phyloP scores from a whole-genome alignment of 2,888 invertebrate species.

The Metellina segmentata region DNA sequence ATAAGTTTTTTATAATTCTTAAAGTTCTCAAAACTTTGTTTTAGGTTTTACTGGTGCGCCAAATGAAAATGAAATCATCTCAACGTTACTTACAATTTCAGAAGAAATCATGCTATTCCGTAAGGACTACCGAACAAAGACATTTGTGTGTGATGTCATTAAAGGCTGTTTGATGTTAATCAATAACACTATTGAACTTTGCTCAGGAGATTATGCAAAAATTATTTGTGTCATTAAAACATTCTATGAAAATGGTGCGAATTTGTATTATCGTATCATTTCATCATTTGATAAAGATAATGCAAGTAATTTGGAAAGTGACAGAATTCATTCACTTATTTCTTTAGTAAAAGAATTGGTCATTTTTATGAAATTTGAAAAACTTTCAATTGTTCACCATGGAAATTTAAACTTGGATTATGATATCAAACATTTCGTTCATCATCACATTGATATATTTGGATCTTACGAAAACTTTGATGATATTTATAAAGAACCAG shows the following conservation, averaged over 20 bases:
- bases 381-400: slow-evolving; percentile 6
- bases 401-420: slow-evolving; percentile 1
- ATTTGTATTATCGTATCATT: slow-evolving; percentile 38
- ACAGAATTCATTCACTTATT: slow-evolving; percentile 29
- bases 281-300: slow-evolving; percentile 44
- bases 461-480: slow-evolving; percentile 40
- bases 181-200: slow-evolving; percentile 45
- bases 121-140: neutral
- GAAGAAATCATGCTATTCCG: slow-evolving; percentile 28
- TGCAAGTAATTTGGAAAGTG: slow-evolving; percentile 17
- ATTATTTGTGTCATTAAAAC: slow-evolving; percentile 54
- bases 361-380: slow-evolving; percentile 45
- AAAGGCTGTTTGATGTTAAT: slow-evolving; percentile 70
- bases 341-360: slow-evolving; percentile 53
- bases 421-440: slow-evolving; percentile 35
- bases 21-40: neutral
- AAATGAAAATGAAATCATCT: slow-evolving; percentile 64
- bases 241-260: slow-evolving; percentile 42
- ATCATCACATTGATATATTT: slow-evolving; percentile 71
- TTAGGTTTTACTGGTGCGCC: slow-evolving; percentile 66
- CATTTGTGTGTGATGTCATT: slow-evolving; percentile 46
- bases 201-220: slow-evolving; percentile 56
- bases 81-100: slow-evolving; percentile 51
- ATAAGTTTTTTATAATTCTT: neutral
- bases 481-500: slow-evolving; percentile 44